These are phyloP conservation scores for Drosophila nigromelanica DNA, from an alignment of 1,140 invertebrate genomes.

Conservation along the genomic window DNA sequence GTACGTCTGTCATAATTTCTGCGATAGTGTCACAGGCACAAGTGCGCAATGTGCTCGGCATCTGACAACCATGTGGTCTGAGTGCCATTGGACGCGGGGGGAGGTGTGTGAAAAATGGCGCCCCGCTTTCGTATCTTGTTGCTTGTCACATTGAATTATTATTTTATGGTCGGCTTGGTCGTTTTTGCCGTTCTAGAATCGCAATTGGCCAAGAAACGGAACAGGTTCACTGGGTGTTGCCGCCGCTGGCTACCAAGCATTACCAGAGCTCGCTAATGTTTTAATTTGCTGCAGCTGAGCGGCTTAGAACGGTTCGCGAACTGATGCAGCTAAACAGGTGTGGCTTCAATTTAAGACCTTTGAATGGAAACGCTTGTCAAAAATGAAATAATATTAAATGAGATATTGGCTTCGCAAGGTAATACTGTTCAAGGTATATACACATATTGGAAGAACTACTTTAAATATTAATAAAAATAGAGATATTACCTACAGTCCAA, in stretches of 20 bases:
- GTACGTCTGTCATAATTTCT: slow-evolving; percentile 72
- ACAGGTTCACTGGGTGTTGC: slow-evolving; percentile 54
- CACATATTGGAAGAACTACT: no score
- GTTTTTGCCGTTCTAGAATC: slow-evolving; percentile 36
- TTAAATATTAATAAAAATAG: no score
- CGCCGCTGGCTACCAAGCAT: slow-evolving; percentile 19
- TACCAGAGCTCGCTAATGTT: slow-evolving; percentile 55
- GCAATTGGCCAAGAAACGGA: slow-evolving; percentile 50
- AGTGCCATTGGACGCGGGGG: slow-evolving; percentile 2
- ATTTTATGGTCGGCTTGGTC: slow-evolving; percentile 64
- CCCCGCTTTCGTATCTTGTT: slow-evolving; percentile 71
- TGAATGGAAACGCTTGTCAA: not conserved
- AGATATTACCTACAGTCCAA: no score
- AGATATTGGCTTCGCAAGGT: not conserved
- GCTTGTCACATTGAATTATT: slow-evolving; percentile 80
- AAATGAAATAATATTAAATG: not conserved
- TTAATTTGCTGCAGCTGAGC: slow-evolving; percentile 56
- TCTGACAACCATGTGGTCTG: slow-evolving; percentile 25
- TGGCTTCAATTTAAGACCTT: not conserved
- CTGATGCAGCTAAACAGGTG: slow-evolving; percentile 1
- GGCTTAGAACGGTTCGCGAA: not conserved
- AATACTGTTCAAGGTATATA: no score
- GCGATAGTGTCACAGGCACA: slow-evolving; percentile 64
- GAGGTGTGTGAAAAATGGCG: slow-evolving; percentile 73
- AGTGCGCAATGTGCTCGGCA: slow-evolving; percentile 55